Percentiles rank a stretch among this genome's conserved stretches.
Evolutionary conservation across 2,888 invertebrate species (phyloP).

Genomic region (Ennomos erosarius): DNA sequence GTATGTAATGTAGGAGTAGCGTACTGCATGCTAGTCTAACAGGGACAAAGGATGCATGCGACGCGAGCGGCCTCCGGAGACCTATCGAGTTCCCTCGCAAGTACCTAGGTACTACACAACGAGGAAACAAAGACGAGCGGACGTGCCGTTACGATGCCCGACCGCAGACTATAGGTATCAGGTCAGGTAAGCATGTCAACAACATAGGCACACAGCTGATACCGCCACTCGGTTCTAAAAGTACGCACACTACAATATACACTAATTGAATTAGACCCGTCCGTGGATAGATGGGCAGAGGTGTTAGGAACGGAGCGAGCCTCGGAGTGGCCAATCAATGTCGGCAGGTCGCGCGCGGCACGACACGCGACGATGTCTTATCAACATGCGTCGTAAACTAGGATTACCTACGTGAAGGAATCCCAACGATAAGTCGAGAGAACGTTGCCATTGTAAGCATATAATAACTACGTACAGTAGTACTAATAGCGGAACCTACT

Average conservation of each 20-base stretch:
- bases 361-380: too few species aligned
- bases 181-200: slow-evolving; percentile 5
- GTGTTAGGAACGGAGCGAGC: slow-evolving; percentile 27
- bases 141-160: slow-evolving; percentile 33
- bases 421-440: slow-evolving; percentile 3
- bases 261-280: slow-evolving; percentile 37
- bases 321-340: slow-evolving; percentile 24
- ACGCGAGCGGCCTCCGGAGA: slow-evolving; percentile 32
- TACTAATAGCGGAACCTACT: neutral
- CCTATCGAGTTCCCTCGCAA: slow-evolving; percentile 35
- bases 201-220: neutral
- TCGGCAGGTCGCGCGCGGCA: neutral
- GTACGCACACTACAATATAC: neutral
- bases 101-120: too few species aligned
- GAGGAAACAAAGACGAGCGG: slow-evolving; percentile 33
- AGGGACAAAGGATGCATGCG: slow-evolving; percentile 23
- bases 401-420: slow-evolving; percentile 14
- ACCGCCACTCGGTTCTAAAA: slow-evolving; percentile 19
- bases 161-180: slow-evolving; percentile 27
- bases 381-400: slow-evolving; percentile 5
- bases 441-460: neutral
- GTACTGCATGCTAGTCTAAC: neutral
- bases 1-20: slow-evolving; percentile 2
- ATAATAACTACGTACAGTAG: neutral
- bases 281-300: slow-evolving; percentile 6